Evolutionary conservation across 2,113 vertebrate genomes (phyloP), one percentile per base, ranked within the genome.

Genomic region (Hystrix cristata): DNA sequence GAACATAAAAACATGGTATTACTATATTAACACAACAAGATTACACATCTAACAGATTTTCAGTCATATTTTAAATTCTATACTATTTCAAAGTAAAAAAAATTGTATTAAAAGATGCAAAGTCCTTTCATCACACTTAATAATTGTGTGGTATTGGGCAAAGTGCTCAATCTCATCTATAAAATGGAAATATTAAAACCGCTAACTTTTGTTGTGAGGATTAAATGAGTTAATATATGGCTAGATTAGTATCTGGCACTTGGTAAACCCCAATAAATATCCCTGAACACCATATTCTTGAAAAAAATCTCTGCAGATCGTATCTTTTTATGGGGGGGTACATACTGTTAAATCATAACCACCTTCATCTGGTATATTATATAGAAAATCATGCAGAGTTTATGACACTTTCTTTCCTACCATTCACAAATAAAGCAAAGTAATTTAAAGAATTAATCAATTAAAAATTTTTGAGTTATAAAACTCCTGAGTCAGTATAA

Each of bases 351-450:
- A 90, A 31, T 64, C 21, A 72, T 62, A 62, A 90, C 43, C 7
- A 62, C 74, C 12, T 87, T 83, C 76, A 69, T 38, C 65, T 86
- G 18, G 19, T 78, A 53, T 19, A 67, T 65, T 89, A 57, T 3
- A 91, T 19, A 83, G 48, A 79, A 87, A 89, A 25, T 79, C n/a
- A 48, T 38, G 57, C 25, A 80, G 80, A 60, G 29, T 48, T 91
- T 87, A 65, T 29, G 71, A 65, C 48, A 90, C 38, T 43, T 95
- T 59, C 27, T 9, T 57, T 51, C 46, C n/a, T 57, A 55, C 19
- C 65, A 93, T 57, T 93, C 67, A 71, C n/a, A 96, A 86, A 92
- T 76, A 65, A 95, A 64, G 53, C 13, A 19, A 84, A 92, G 38
- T 43, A 93, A 71, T 79, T 87, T 94, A 92, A 97, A 90, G 53